These are phyloP conservation scores for Ectemnius lituratus DNA, from an alignment of 2,888 invertebrate genomes.

Conservation along the genomic window DNA sequence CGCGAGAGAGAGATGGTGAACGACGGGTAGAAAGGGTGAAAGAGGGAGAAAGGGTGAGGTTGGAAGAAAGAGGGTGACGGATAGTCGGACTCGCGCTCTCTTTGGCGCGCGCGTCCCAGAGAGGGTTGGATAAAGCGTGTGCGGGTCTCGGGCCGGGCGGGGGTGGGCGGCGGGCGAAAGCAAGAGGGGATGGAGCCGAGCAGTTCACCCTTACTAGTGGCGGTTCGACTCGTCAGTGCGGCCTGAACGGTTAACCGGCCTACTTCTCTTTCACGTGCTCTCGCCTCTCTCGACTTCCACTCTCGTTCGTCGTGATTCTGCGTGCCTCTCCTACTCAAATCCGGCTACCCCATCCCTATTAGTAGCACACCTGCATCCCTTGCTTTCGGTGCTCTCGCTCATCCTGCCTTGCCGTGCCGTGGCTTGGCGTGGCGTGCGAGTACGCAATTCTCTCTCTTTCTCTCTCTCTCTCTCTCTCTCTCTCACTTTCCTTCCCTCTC, in stretches of 20 bases:
- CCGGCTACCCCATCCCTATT: background rate
- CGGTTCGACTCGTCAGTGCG: slow-evolving; percentile 73
- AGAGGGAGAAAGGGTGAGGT: slow-evolving; percentile 37
- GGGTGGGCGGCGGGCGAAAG: slow-evolving; percentile 44
- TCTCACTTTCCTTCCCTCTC: no score
- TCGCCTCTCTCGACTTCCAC: slow-evolving; percentile 26
- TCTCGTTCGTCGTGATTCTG: slow-evolving; percentile 32
- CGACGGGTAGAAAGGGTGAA: background rate
- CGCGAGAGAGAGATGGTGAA: slow-evolving; percentile 19
- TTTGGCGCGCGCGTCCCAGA: slow-evolving; percentile 12
- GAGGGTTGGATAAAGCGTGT: slow-evolving; percentile 22
- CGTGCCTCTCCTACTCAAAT: slow-evolving; percentile 5
- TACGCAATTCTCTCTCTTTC: no score
- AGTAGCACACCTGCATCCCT: no score
- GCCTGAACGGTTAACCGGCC: slow-evolving; percentile 77
- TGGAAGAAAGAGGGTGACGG: slow-evolving; percentile 24
- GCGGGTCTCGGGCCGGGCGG: slow-evolving; percentile 40
- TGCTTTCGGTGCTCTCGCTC: no score
- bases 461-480: no score
- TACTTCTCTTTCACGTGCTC: slow-evolving; percentile 63
- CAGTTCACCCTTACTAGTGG: slow-evolving; percentile 69
- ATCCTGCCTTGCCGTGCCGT: no score
- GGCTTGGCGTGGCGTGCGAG: no score
- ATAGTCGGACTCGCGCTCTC: background rate
- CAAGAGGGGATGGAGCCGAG: slow-evolving; percentile 61